A percentile compares a stretch with the other conserved stretches of the same genome.
These are phyloP conservation scores for Belgica antarctica DNA, from an alignment of 2,888 invertebrate genomes.

Conservation along the genomic window DNA sequence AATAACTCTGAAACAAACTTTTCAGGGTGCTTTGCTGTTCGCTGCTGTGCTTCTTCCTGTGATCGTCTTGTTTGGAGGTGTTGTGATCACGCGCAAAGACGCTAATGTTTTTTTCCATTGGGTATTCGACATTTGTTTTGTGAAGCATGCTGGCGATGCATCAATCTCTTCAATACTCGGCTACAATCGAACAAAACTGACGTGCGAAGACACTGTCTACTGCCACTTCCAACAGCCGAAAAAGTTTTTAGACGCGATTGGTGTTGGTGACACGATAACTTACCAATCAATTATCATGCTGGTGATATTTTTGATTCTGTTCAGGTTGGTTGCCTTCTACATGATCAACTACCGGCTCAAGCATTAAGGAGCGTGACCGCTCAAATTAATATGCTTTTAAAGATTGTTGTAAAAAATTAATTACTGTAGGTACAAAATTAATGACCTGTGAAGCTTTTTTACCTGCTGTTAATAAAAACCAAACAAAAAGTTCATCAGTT, in stretches of 20 bases:
- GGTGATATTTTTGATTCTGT: not conserved
- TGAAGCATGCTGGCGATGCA: constrained; percentile 7
- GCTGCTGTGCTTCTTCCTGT: not conserved
- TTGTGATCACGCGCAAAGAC: not conserved
- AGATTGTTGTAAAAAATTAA: too few relatives aligned
- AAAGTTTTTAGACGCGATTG: not conserved
- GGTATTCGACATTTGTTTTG: not conserved
- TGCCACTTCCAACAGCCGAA: not conserved
- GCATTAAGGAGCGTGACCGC: too few relatives aligned
- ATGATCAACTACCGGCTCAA: not conserved
- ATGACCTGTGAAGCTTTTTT: too few relatives aligned
- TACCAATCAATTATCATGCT: not conserved
- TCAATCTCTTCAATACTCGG: not conserved
- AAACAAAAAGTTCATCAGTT: too few relatives aligned
- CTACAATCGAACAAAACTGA: not conserved
- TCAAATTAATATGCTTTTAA: too few relatives aligned
- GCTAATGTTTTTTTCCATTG: not conserved
- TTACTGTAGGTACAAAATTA: too few relatives aligned
- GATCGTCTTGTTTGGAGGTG: not conserved
- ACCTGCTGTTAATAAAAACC: too few relatives aligned
- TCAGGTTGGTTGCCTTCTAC: not conserved
- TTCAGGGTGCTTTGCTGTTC: not conserved
- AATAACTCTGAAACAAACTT: too few relatives aligned
- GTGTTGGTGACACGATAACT: not conserved
- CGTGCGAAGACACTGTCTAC: not conserved